Conservation (phyloP, 2,797 vertebrate species). For the Limnodromus scolopaceus region DNA sequence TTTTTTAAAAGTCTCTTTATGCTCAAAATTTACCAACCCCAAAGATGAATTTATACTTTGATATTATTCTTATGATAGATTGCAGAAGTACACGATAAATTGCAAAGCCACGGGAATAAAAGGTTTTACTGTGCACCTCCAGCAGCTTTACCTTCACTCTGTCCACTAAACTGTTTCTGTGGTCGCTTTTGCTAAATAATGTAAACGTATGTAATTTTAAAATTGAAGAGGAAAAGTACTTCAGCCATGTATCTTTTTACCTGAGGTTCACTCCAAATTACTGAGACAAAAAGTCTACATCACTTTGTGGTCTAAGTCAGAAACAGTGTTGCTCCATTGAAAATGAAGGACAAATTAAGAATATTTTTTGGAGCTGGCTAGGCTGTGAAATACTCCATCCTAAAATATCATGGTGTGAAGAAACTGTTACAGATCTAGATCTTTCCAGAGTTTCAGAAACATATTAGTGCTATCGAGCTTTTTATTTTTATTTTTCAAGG, state of each 20-base stretch:
- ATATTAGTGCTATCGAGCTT: background rate
- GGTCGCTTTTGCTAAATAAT: background rate
- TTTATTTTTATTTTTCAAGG: background rate
- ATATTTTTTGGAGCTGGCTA: background rate
- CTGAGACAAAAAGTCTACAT: background rate
- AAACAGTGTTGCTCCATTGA: background rate
- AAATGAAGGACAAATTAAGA: background rate
- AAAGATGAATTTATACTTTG: background rate
- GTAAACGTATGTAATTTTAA: background rate
- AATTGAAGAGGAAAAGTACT: background rate
- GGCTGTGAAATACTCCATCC: background rate
- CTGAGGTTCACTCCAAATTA: background rate
- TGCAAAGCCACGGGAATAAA: background rate
- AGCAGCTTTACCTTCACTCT: background rate
- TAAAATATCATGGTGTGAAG: background rate
- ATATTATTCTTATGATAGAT: background rate
- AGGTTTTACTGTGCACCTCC: background rate
- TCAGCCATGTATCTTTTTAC: background rate
- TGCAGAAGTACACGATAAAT: background rate
- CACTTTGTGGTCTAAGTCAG: background rate
- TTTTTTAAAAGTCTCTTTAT: background rate
- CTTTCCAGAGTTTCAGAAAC: background rate
- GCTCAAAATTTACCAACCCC: background rate
- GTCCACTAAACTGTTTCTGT: background rate
- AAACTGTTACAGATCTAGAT: background rate